Base-by-base conservation (phyloP, 2,113 vertebrate genomes). In the Pterocles orientalis region DNA sequence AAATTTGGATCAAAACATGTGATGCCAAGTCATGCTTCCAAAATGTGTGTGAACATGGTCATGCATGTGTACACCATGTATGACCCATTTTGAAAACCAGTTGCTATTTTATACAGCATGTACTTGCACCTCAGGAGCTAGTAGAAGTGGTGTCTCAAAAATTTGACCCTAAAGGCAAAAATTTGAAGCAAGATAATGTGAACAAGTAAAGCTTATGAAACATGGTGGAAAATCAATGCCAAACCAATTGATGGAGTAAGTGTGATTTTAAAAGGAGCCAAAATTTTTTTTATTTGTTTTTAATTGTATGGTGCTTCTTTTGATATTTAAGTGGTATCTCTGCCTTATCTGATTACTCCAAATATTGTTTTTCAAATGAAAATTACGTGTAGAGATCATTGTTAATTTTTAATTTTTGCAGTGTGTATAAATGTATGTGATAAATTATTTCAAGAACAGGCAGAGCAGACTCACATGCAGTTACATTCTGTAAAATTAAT, bases 81-180 rank as follows among this genome's bases (percentile, higher is more conserved):
- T n/a, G 24, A 78, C 14, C 20, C 18, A 28, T 41, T 92, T 62
- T 70, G 29, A 66, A 90, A 86, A 65, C 5, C 6, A 57, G 8
- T 10, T 78, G 9, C 10, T 70, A 0, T 17, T 24, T 2, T 6
- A 2, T 82, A 18, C 23, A n/a, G 29, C 0, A 0, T 29, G 9
- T 72, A 6, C 13, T 34, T 50, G 25, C 1, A 47, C 7, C 14
- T 21, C 4, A 4, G 28, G 23, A 61, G n/a, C 25, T 15, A 25
- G 18, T 39, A 50, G 53, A 79, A 68, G 14, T 68, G 12, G 1
- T 72, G 4, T 72, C 71, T 85, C 9, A 51, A 39, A 39, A 65
- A 45, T 9, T 18, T 69, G 45, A 6, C 62, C 26, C 17, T 43
- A 28, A 75, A n/a, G 10, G 21, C 23, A 79, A 82, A 76, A 72